Evolutionary conservation across 23 tunicate species (phyloP).

Genomic region (Oikopleura vanhoeffeni): DNA sequence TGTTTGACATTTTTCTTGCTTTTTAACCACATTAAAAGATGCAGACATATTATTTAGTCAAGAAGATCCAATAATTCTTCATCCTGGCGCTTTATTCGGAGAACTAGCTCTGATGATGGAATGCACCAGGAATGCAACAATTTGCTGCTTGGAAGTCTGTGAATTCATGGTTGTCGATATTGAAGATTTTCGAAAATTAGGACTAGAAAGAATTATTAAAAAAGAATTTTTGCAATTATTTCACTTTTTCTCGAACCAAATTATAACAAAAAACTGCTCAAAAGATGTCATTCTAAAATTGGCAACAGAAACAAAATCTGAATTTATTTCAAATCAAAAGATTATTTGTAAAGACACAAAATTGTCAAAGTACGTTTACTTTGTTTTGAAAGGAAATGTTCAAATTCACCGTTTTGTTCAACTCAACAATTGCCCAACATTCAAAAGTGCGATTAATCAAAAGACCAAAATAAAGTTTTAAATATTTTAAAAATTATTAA

Average conservation of each 20-base stretch:
- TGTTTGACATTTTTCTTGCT: too few species aligned
- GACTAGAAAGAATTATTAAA: background rate
- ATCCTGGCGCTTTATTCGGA: background rate
- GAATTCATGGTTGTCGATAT: background rate
- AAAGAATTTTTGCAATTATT: background rate
- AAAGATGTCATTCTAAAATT: too few species aligned
- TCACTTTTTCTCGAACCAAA: too few species aligned
- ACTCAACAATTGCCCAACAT: background rate
- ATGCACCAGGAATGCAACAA: background rate
- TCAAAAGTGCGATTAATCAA: background rate
- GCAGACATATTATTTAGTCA: background rate
- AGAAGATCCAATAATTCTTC: background rate
- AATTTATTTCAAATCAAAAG: background rate
- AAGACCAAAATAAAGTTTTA: too few species aligned
- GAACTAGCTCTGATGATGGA: background rate
- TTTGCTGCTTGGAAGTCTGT: background rate
- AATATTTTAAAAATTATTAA: too few species aligned
- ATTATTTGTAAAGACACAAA: background rate
- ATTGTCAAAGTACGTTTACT: background rate
- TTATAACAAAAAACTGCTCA: too few species aligned
- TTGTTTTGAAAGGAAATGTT: background rate
- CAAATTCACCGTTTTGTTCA: background rate
- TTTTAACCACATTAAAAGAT: too few species aligned
- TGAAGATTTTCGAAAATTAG: background rate
- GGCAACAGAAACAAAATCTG: background rate